These are phyloP conservation scores for Ptychodera flava DNA, from an alignment of 35 echinoderm and acorn worm genomes.

Conservation along the genomic window DNA sequence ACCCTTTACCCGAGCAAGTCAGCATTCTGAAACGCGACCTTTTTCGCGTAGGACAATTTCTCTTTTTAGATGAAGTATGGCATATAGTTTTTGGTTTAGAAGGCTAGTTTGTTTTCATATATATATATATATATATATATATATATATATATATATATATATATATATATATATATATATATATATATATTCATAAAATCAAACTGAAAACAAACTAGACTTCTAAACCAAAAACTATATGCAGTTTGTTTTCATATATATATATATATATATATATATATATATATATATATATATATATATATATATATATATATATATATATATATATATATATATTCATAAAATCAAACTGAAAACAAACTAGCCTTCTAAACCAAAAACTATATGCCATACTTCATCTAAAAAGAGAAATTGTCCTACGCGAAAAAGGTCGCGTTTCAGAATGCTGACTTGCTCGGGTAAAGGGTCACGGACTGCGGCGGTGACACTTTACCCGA, in stretches of 20 bases:
- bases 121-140: background rate
- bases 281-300: background rate
- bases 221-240: background rate
- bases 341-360: background rate
- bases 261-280: background rate
- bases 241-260: too few relatives aligned
- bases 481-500: too few relatives aligned
- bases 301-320: background rate
- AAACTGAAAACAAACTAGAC: background rate
- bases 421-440: too few relatives aligned
- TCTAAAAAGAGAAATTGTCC: too few relatives aligned
- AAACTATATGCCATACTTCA: too few relatives aligned
- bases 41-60: too few relatives aligned
- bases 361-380: background rate
- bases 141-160: conserved; percentile 3
- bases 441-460: too few relatives aligned
- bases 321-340: background rate
- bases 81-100: background rate
- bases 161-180: conserved; percentile 3
- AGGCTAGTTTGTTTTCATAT: background rate
- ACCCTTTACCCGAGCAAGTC: too few relatives aligned
- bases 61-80: too few relatives aligned
- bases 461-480: too few relatives aligned
- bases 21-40: too few relatives aligned
- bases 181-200: too few relatives aligned